A percentile compares a stretch with the other conserved stretches of the same genome.
phyloP scores from a whole-genome alignment of 2,888 invertebrate species.

The Quadriops clusia region DNA sequence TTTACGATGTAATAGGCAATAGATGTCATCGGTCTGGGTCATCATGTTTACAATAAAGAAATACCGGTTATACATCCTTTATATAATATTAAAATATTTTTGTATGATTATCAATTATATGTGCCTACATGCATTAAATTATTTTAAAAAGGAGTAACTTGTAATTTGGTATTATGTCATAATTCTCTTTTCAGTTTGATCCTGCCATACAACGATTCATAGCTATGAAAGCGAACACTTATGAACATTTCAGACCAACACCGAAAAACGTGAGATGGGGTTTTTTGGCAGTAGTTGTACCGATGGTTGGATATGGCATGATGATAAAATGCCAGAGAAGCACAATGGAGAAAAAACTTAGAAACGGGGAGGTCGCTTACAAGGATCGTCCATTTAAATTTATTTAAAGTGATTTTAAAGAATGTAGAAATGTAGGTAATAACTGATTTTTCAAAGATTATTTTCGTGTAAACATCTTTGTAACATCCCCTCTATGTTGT shows the following conservation, averaged over 20 bases:
- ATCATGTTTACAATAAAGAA: too few species aligned
- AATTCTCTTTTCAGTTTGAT: slow-evolving; percentile 77
- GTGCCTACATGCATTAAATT: too few species aligned
- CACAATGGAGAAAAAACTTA: slow-evolving; percentile 43
- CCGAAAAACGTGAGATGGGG: slow-evolving; percentile 31
- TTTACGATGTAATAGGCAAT: too few species aligned
- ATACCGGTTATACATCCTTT: too few species aligned
- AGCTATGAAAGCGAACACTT: slow-evolving; percentile 54
- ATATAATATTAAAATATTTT: too few species aligned
- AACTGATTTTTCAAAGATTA: too few species aligned
- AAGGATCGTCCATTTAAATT: slow-evolving; percentile 61
- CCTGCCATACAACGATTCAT: slow-evolving; percentile 61
- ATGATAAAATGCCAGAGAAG: slow-evolving; percentile 42
- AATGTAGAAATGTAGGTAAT: slow-evolving; percentile 8
- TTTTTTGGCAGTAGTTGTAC: slow-evolving; percentile 41
- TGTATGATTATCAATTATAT: too few species aligned
- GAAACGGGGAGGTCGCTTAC: slow-evolving; percentile 64
- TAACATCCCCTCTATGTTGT: too few species aligned
- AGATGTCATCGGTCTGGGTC: too few species aligned
- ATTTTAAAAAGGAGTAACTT: too few species aligned
- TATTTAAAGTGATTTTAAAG: slow-evolving; percentile 35
- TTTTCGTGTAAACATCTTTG: too few species aligned
- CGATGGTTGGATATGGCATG: slow-evolving; percentile 44
- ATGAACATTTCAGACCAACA: slow-evolving; percentile 57
- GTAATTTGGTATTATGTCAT: slow-evolving; percentile 13